Percentiles rank a stretch among this genome's conserved stretches.
Conservation (phyloP, 2,888 invertebrate species). For the Choreutis nemorana region DNA sequence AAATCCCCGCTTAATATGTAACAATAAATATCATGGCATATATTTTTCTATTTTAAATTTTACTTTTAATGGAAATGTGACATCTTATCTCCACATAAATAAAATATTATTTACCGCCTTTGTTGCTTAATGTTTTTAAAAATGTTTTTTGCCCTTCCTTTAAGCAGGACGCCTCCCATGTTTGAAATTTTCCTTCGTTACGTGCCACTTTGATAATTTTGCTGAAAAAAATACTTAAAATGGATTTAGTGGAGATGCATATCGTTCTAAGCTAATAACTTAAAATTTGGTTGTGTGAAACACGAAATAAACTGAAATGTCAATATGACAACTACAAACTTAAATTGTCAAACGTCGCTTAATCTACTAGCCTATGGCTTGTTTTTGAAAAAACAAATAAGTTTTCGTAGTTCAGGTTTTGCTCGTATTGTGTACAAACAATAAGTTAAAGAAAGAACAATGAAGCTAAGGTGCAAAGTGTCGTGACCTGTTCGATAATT, state of each 20-base stretch:
- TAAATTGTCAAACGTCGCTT: no score
- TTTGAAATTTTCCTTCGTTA: conserved; percentile 35
- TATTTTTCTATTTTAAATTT: not conserved
- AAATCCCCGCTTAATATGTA: no score
- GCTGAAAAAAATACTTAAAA: conserved; percentile 15
- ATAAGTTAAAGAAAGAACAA: conserved; percentile 41
- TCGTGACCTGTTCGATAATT: conserved; percentile 43
- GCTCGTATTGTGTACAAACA: conserved; percentile 19
- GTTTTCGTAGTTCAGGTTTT: no score
- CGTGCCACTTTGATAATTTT: conserved; percentile 45
- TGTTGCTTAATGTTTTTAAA: conserved; percentile 40
- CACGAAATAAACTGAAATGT: no score
- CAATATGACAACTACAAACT: no score
- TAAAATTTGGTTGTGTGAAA: no score
- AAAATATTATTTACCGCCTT: conserved; percentile 34
- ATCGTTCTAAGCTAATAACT: no score
- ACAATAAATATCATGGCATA: not conserved
- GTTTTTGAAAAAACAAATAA: no score
- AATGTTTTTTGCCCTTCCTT: conserved; percentile 51
- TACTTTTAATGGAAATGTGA: not conserved
- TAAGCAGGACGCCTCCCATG: conserved; percentile 47
- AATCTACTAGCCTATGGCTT: no score
- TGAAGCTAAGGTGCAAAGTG: conserved; percentile 25
- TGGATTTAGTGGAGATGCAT: no score
- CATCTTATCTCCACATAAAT: not conserved